These are phyloP conservation scores for Lampris megalopsis DNA, from an alignment of 2,113 vertebrate genomes.

Conservation along the genomic window DNA sequence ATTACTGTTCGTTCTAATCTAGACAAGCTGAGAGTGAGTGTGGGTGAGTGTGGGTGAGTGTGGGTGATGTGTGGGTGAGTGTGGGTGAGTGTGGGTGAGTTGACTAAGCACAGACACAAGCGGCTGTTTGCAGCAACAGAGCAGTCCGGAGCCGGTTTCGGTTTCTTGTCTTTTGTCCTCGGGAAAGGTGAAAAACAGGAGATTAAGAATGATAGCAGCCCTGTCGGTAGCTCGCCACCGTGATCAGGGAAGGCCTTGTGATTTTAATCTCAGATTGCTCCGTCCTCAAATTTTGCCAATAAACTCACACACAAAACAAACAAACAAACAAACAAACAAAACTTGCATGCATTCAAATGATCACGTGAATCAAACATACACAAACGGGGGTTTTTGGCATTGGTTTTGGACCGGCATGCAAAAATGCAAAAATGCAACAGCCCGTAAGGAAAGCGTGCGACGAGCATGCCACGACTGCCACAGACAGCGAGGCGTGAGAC, in stretches of 20 bases:
- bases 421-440: conserved; percentile 32
- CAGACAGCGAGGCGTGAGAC: too few relatives aligned
- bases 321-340: conserved; percentile 4
- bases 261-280: conserved; percentile 45
- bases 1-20: conserved; percentile 43
- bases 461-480: too few relatives aligned
- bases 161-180: too few relatives aligned
- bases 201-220: background rate
- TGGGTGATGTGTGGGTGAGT: too few relatives aligned
- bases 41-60: too few relatives aligned
- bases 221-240: too few relatives aligned
- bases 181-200: background rate
- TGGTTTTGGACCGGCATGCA: conserved; percentile 59
- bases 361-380: conserved; percentile 32
- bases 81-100: conserved; percentile 58
- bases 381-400: conserved; percentile 30
- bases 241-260: background rate
- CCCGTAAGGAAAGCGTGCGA: conserved; percentile 34
- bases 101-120: conserved; percentile 49
- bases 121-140: conserved; percentile 52
- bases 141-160: conserved; percentile 48
- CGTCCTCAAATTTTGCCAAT: conserved; percentile 27
- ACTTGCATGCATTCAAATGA: conserved; percentile 37
- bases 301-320: conserved; percentile 13
- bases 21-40: conserved; percentile 28